These are phyloP conservation scores for Leptopilina myrica DNA, from an alignment of 2,888 invertebrate genomes.

Conservation along the genomic window DNA sequence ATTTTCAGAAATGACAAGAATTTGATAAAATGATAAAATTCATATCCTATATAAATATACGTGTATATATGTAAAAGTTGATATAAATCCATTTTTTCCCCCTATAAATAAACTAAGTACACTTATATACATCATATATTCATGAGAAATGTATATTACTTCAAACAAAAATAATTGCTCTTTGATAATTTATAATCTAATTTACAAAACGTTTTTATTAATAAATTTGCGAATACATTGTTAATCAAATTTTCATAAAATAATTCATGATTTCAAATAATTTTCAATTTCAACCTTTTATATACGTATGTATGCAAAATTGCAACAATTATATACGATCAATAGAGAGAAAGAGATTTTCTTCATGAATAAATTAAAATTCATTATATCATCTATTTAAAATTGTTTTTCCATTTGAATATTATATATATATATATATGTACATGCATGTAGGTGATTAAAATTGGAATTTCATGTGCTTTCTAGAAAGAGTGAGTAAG, in stretches of 20 bases:
- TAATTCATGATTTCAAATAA: not conserved
- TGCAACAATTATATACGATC: not conserved
- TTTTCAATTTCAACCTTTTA: not conserved
- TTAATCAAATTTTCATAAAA: not conserved
- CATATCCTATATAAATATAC: too few species aligned
- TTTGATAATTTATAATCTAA: not conserved
- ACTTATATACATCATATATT: not conserved
- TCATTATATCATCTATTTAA: too few species aligned
- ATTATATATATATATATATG: too few species aligned
- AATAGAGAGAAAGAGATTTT: too few species aligned
- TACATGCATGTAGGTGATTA: not conserved
- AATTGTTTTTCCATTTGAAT: too few species aligned
- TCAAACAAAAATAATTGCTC: not conserved
- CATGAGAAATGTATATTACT: not conserved
- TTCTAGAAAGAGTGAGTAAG: not conserved
- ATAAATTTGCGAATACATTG: not conserved
- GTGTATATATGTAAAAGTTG: not conserved
- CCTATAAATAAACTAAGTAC: not conserved
- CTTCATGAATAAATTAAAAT: too few species aligned
- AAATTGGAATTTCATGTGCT: not conserved
- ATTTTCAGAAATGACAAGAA: slow-evolving; percentile 1
- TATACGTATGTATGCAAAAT: not conserved
- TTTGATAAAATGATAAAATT: slow-evolving; percentile 8
- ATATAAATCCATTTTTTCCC: not conserved
- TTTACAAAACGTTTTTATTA: not conserved